Base-by-base conservation (phyloP, 2,888 invertebrate genomes). In the Polydrusus pterygomalis region DNA sequence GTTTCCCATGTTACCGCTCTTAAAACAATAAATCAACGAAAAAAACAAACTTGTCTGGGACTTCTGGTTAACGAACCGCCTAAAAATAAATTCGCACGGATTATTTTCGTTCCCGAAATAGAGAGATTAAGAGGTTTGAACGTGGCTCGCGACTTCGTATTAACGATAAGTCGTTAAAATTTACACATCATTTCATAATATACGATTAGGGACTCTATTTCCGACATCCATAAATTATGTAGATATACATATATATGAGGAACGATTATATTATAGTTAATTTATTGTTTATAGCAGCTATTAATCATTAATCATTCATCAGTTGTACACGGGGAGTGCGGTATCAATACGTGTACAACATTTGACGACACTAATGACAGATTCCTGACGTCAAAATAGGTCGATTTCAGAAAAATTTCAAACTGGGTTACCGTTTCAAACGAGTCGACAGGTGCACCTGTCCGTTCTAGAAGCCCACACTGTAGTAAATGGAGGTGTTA, bases 31-130 rank as follows among this genome's bases (percentile, higher is more conserved):
- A 60, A 60, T 60, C 18, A 34, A 38, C 38, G 1, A 38, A 38
- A 25, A 60, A 40, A 34, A 18, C 58, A 40, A 25, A 40, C 58
- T 17, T 60, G 58, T 60, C 38, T 60, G 58, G 38, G 58, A 60
- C 38, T 40, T 17, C 9, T 60, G 58, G 58, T 38, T 60, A 60
- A 60, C 58, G 58, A 60, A 60, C 58, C 18, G 58, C 15, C 58
- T 60, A 60, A 60, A 60, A 60, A 60, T 60, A 60, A 38, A 34
- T 34, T 60, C 58, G 9, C 56, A 38, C 38, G 58, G 38, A 60
- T 38, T 60, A 60, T 60, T 60, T 56, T 56, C n/a, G 56, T 56
- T 60, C 38, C 58, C 34, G 38, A 60, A 60, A 60, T 17, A 17
- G 10, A 60, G 58, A 60, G 38, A 60, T 60, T 60, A 60, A 60